Evolutionary conservation across 2,888 invertebrate species (phyloP), one percentile per base, ranked within the genome.

Genomic region (Pachliopta kotzebuea): DNA sequence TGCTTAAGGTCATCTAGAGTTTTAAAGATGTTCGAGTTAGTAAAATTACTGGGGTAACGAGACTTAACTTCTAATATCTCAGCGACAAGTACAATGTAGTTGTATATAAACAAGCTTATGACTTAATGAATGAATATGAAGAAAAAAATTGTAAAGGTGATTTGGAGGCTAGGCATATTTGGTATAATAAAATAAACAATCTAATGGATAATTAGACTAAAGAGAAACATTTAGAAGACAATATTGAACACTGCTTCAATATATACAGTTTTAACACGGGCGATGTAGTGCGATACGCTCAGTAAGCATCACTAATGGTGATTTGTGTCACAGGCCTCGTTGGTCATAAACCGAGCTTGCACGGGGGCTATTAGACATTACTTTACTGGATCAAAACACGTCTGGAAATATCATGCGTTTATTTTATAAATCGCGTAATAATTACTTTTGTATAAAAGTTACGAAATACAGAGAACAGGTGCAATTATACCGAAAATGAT

Each of bases 281-380:
- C 56, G 17, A 56, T 52, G 56, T 62, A 26, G 17, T 17, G 8
- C 56, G 49, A 29, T 78, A 79, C 82, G 86, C 78, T 79, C 87
- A 79, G 76, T 71, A 78, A 76, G 75, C 66, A 67, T 50, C 72
- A 67, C 83, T 89, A 88, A 89, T 90, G 81, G 86, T 89, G 89
- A 89, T 90, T 90, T 85, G 88, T 89, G 85, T 80, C 68, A 66
- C 79, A 78, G 70, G 86, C 79, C 82, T 86, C 86, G 86, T 89
- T 90, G 81, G 73, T 68, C 73, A 80, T 74, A 78, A 81, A 84
- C 81, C 71, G 84, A 86, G 77, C 81, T 80, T 67, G 49, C 53
- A 9, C 20, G 24, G 20, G 45, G 57, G n/a, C 26, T 26, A 50
- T 55, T 64, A 56, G 20, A 56, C 18, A 29, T 37, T 18, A 55